Percentiles rank a stretch among this genome's conserved stretches.
phyloP scores from a whole-genome alignment of 2,113 vertebrate genomes.

The Paratilapia polleni region DNA sequence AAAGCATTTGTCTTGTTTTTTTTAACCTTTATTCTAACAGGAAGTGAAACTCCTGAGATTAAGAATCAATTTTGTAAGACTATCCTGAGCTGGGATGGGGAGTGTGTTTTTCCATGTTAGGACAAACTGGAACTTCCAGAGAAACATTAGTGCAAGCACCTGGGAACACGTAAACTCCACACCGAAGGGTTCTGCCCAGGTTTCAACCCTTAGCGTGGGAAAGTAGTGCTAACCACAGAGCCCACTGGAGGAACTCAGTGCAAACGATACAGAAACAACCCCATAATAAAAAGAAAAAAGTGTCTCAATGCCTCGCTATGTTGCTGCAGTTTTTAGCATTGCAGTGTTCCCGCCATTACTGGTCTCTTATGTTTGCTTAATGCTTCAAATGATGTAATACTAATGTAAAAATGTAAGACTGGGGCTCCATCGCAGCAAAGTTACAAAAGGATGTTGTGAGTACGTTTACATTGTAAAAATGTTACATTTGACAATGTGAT shows the following conservation, averaged over 20 bases:
- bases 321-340: background rate
- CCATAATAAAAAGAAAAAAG: background rate
- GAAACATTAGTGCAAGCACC: background rate
- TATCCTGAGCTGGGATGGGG: background rate
- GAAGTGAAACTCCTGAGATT: background rate
- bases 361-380: background rate
- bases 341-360: background rate
- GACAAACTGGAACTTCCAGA: too few species aligned
- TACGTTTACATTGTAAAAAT: background rate
- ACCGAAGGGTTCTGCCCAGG: background rate
- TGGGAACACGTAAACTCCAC: background rate
- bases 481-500: background rate
- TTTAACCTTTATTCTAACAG: background rate
- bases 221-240: background rate
- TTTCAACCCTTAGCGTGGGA: background rate
- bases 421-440: too few species aligned
- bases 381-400: background rate
- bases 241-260: background rate
- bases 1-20: background rate
- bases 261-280: too few species aligned
- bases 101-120: background rate
- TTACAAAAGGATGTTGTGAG: background rate
- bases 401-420: background rate
- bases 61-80: background rate
- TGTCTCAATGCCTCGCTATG: accelerated